Base-by-base conservation (phyloP, 1,140 invertebrate genomes). In the Aethina tumida region DNA sequence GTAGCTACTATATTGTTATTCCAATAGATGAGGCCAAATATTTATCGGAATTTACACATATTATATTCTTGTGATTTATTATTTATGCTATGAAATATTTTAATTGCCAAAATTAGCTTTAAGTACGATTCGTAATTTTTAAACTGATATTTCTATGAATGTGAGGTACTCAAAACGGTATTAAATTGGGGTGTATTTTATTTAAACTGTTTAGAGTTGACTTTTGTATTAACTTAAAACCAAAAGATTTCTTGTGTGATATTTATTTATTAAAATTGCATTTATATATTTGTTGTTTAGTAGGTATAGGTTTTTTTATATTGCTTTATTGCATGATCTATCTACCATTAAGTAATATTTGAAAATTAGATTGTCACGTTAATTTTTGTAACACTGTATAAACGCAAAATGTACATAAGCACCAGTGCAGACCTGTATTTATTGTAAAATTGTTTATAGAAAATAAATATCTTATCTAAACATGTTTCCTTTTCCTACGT, bases 221-320 rank as follows among this genome's bases (percentile, higher is more conserved):
- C n/a, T n/a, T n/a, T n/a, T n/a, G n/a, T n/a, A n/a, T n/a, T n/a
- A n/a, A n/a, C n/a, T n/a, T n/a, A n/a, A n/a, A n/a, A n/a, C n/a
- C n/a, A n/a, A n/a, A n/a, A n/a, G n/a, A n/a, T n/a, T n/a, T n/a
- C 9, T n/a, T 30, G n/a, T 8, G 10, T 7, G 24, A 14, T 38
- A 2, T 25, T 39, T 39, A 32, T 19, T 29, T 39, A 19, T 29
- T 15, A 29, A 9, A 13, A 27, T 8, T 42, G 40, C 40, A 42
- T 42, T 42, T 42, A 42, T 42, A 35, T 30, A 35, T 42, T 35
- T 35, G 15, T 41, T 41, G 35, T 27, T 24, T 24, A 25, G n/a
- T 28, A 21, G 28, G 27, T 34, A 20, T 42, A 42, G 40, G 25
- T 15, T 42, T 24, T 24, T 24, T 7, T 24, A 24, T 24, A 24